Base-by-base conservation (phyloP, 2,113 vertebrate genomes). In the Coryphaenoides rupestris region DNA sequence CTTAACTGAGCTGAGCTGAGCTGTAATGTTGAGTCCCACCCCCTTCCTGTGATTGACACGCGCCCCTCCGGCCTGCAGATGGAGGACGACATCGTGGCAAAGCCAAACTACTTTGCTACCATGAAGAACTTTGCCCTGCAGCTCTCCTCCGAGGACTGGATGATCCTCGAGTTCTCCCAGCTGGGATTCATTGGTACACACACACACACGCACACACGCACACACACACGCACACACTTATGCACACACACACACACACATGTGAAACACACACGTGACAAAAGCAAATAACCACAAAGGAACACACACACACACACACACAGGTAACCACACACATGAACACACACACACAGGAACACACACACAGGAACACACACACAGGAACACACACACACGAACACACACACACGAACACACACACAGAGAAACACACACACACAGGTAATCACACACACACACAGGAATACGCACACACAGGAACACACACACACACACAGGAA, bases 111-210 rank as follows among this genome's bases (percentile, higher is more conserved):
- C 86, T 99, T 99, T 89, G 95, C 94, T 86, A 99, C 94, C 17
- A 99, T 99, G 92, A 99, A 98, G 88, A 99, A 99, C 86, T 99
- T 99, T 89, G 97, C 96, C 17, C 91, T 98, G 86, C 97, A 99
- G 85, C 93, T 99, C 0, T 93, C 97, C 24, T 96, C 95, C 47
- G 97, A 99, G 83, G 97, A 99, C 83, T 99, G 97, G 97, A 98
- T 99, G 96, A 96, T 99, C 87, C 91, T 99, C 66, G 97, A 99
- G 87, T 99, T 99, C 89, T 99, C 96, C 74, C 97, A 98, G 78
- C 90, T 99, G 68, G 97, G 97, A 75, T 99, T 99, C 85, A 99
- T 99, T 68, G 97, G 97, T 99, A 94, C 10, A 70, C 33, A 23
- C 2, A 33, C 28, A 10, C 3, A 10, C 28, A 33, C 28, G 28